phyloP scores from a whole-genome alignment of 2,888 invertebrate species.

The Sesamia inferens region DNA sequence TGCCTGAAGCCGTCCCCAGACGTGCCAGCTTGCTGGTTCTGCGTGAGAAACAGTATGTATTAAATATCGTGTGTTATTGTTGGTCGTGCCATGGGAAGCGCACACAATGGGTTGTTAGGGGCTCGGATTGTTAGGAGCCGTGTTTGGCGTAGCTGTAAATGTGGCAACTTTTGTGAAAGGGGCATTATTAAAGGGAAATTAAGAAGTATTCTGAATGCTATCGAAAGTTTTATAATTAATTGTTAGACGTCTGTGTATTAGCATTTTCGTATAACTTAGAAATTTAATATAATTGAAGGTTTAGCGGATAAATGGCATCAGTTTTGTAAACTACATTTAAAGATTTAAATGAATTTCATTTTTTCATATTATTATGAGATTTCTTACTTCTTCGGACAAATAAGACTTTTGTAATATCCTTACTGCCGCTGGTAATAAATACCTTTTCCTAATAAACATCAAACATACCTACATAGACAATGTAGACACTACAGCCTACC shows the following conservation, averaged over 20 bases:
- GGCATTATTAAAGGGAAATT: constrained; percentile 58
- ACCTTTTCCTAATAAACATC: neutral
- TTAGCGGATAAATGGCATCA: neutral
- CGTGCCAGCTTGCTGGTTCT: constrained; percentile 89
- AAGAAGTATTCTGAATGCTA: constrained; percentile 47
- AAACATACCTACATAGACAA: neutral
- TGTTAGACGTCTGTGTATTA: constrained; percentile 1
- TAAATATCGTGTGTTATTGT: constrained; percentile 70
- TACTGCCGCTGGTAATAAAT: neutral
- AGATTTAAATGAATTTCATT: neutral
- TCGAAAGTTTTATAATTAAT: constrained; percentile 46
- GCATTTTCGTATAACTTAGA: constrained; percentile 3
- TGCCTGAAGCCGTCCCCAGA: constrained; percentile 85
- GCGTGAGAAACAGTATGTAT: constrained; percentile 68
- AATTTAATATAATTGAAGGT: constrained; percentile 12
- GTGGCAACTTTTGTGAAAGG: constrained; percentile 71
- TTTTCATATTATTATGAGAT: too few relatives aligned
- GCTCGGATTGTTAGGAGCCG: constrained; percentile 68
- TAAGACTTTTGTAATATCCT: neutral
- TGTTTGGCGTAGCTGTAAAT: constrained; percentile 70
- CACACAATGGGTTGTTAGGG: constrained; percentile 76
- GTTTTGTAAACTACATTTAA: neutral
- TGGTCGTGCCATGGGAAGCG: constrained; percentile 72
- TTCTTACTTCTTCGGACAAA: neutral
- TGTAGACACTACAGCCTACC: constrained; percentile 12